A percentile compares a stretch with the other conserved stretches of the same genome.
Conservation (phyloP, 2,113 vertebrate species). For the Thymallus thymallus region DNA sequence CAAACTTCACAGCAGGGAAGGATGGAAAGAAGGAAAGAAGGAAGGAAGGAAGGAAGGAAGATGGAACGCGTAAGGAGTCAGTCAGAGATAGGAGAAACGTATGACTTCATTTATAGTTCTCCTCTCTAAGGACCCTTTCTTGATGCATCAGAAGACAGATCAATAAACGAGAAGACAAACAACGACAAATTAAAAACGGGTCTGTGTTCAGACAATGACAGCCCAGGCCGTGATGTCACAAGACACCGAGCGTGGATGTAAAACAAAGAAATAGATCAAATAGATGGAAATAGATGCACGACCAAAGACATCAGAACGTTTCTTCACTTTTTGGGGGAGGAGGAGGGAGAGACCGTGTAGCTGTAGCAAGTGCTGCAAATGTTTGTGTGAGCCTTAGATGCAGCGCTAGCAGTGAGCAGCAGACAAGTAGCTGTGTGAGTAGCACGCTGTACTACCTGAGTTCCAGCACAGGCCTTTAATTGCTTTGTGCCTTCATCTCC, state of each 20-base stretch:
- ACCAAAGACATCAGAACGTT: slow-evolving; percentile 15
- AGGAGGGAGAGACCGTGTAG: background rate
- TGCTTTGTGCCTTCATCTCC: slow-evolving; percentile 71
- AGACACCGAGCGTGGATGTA: background rate
- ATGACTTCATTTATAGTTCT: background rate
- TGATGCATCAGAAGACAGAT: background rate
- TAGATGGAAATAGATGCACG: slow-evolving; percentile 5
- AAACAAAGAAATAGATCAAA: background rate
- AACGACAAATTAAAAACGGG: background rate
- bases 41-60: too few relatives aligned
- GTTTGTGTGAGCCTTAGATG: background rate
- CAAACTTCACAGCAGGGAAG: slow-evolving; percentile 3
- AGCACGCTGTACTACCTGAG: slow-evolving; percentile 17
- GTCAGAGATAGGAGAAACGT: background rate
- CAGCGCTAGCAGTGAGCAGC: background rate
- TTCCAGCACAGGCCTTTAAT: slow-evolving; percentile 46
- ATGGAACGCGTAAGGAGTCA: background rate
- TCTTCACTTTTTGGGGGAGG: background rate
- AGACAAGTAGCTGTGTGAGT: background rate
- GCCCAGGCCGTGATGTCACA: background rate
- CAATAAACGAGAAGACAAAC: background rate
- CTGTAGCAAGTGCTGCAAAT: slow-evolving; percentile 1
- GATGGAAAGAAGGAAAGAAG: slow-evolving; percentile 6
- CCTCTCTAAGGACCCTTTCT: background rate
- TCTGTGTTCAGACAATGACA: background rate